Evolutionary conservation across 2,113 vertebrate species (phyloP).

Genomic region (Panthera tigris): DNA sequence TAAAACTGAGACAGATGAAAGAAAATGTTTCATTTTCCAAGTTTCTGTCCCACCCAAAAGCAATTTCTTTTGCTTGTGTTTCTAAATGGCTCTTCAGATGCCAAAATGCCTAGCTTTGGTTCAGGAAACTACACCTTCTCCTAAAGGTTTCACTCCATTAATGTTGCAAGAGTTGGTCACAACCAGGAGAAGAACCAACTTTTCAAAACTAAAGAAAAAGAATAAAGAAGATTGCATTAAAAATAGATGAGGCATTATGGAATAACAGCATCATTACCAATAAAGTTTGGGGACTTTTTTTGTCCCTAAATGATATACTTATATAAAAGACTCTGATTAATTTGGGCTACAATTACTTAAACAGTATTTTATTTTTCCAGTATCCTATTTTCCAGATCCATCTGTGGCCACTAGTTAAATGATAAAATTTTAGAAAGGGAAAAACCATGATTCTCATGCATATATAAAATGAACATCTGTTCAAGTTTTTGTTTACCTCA

Average conservation of each 20-base stretch:
- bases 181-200: neutral
- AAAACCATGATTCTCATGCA: neutral
- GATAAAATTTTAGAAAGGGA: neutral
- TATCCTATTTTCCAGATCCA: neutral
- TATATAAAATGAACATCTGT: slow-evolving; percentile 25
- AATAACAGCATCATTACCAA: neutral
- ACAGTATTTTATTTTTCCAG: slow-evolving; percentile 38
- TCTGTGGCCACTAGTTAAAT: slow-evolving; percentile 32
- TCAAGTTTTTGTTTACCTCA: neutral
- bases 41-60: neutral
- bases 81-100: neutral
- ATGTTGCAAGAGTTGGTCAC: neutral
- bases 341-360: slow-evolving; percentile 9
- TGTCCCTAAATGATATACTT: neutral
- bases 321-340: neutral
- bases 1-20: neutral
- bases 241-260: neutral
- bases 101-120: neutral
- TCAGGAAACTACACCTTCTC: neutral
- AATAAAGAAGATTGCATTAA: neutral
- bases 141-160: neutral
- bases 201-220: neutral
- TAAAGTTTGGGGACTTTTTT: neutral
- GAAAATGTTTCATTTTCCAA: neutral
- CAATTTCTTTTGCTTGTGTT: neutral